A percentile compares a stretch with the other conserved stretches of the same genome.
These are phyloP conservation scores for Caerostris extrusa DNA, from an alignment of 1,140 invertebrate genomes.

Conservation along the genomic window DNA sequence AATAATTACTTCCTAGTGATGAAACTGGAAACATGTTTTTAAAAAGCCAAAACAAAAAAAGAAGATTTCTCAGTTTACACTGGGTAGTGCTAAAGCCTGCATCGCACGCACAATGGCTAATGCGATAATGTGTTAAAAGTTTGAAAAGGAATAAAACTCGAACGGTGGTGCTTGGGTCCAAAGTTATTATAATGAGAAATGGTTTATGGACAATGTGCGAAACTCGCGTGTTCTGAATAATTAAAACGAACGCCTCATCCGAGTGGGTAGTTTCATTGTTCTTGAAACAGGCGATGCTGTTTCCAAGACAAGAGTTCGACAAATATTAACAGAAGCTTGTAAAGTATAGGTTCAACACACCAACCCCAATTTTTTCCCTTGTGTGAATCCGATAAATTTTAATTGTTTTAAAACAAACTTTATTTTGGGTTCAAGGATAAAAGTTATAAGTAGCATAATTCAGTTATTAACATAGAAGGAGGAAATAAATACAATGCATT, in stretches of 20 bases:
- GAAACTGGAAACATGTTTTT: conserved; percentile 55
- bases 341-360: no score
- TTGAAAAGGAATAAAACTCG: conserved; percentile 44
- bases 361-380: no score
- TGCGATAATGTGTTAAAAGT: conserved; percentile 66
- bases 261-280: conserved; percentile 42
- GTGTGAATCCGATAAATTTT: no score
- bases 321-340: conserved; percentile 9
- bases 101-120: conserved; percentile 34
- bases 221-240: conserved; percentile 69
- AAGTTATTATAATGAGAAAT: conserved; percentile 73
- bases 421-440: no score
- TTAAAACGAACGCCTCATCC: conserved; percentile 67
- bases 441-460: no score
- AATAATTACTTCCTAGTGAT: conserved; percentile 72
- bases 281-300: conserved; percentile 57
- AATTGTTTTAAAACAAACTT: no score
- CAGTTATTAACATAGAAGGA: no score
- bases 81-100: conserved; percentile 30
- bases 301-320: conserved; percentile 24
- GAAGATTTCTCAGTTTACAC: neutral
- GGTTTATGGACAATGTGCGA: neutral
- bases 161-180: conserved; percentile 28
- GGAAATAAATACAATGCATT: no score
- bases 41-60: conserved; percentile 18